Evolutionary conservation across 1,140 invertebrate species (phyloP).

Genomic region (Cardiocondyla obscurior): DNA sequence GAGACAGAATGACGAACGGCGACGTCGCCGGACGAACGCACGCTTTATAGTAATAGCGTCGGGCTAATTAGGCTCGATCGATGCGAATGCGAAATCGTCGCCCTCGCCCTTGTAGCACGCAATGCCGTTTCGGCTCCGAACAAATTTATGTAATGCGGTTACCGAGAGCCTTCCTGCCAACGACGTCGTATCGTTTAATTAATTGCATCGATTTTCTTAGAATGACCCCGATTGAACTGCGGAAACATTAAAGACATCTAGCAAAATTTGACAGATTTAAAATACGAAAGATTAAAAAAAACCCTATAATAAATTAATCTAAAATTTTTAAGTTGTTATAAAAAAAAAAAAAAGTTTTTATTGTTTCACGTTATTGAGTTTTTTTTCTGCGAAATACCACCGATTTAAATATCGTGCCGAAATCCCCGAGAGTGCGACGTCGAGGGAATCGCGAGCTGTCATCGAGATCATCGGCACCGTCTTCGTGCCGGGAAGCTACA

Average conservation of each 20-base stretch:
- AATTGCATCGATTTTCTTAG: neutral
- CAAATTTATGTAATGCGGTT: slow-evolving; percentile 39
- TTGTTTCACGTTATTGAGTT: neutral
- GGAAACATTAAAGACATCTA: neutral
- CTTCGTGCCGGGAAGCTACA: slow-evolving; percentile 33
- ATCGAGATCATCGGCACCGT: slow-evolving; percentile 57
- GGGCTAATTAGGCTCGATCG: slow-evolving; percentile 37
- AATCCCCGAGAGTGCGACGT: neutral
- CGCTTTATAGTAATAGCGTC: slow-evolving; percentile 22
- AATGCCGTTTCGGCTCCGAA: neutral
- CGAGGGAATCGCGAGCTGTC: slow-evolving; percentile 41
- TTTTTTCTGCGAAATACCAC: neutral
- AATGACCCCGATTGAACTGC: neutral
- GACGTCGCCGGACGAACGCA: neutral
- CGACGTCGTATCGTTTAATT: slow-evolving; percentile 19
- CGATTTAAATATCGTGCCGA: neutral
- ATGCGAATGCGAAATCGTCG: slow-evolving; percentile 16
- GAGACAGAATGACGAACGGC: neutral
- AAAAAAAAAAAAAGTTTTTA: neutral
- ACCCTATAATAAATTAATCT: too few relatives aligned
- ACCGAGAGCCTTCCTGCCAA: slow-evolving; percentile 14
- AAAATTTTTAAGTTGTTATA: neutral
- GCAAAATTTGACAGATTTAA: neutral
- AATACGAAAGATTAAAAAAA: too few relatives aligned
- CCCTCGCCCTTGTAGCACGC: slow-evolving; percentile 27